These are phyloP conservation scores for Unio delphinus DNA, from an alignment of 2,888 invertebrate species.

Conservation along the genomic window DNA sequence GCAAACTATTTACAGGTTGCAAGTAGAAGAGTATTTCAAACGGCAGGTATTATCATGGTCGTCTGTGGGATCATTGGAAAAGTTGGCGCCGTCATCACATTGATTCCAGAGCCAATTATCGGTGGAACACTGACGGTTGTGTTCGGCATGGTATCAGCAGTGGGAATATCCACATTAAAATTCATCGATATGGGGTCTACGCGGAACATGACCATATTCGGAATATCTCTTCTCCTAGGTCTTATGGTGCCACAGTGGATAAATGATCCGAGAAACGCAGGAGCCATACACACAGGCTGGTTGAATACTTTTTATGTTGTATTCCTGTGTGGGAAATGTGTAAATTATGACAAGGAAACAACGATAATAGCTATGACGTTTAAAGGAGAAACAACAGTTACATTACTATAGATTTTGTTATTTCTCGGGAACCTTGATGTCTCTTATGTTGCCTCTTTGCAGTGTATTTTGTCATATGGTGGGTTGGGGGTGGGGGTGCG, in stretches of 20 bases:
- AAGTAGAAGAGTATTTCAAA: constrained; percentile 71
- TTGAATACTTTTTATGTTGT: neutral
- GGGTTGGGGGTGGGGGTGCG: too few relatives aligned
- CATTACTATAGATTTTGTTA: too few relatives aligned
- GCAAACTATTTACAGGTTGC: constrained; percentile 64
- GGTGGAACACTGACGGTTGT: constrained; percentile 67
- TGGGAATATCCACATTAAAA: constrained; percentile 67
- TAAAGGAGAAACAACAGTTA: too few relatives aligned
- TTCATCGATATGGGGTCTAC: constrained; percentile 84
- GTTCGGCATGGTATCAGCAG: constrained; percentile 66
- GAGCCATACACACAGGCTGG: constrained; percentile 58
- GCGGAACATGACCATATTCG: constrained; percentile 89
- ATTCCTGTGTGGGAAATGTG: neutral
- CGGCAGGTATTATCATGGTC: constrained; percentile 71
- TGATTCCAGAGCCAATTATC: constrained; percentile 74
- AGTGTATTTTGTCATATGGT: too few relatives aligned
- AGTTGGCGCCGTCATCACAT: constrained; percentile 72
- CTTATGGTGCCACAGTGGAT: constrained; percentile 74
- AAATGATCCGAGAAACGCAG: constrained; percentile 20
- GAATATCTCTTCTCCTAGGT: constrained; percentile 89
- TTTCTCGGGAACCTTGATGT: too few relatives aligned
- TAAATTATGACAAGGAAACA: neutral
- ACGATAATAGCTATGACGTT: too few relatives aligned
- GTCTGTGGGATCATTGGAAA: constrained; percentile 72
- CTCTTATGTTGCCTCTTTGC: too few relatives aligned